Base-by-base conservation (phyloP, 64 coral and sea anemone species). In the Trachythela sp. region DNA sequence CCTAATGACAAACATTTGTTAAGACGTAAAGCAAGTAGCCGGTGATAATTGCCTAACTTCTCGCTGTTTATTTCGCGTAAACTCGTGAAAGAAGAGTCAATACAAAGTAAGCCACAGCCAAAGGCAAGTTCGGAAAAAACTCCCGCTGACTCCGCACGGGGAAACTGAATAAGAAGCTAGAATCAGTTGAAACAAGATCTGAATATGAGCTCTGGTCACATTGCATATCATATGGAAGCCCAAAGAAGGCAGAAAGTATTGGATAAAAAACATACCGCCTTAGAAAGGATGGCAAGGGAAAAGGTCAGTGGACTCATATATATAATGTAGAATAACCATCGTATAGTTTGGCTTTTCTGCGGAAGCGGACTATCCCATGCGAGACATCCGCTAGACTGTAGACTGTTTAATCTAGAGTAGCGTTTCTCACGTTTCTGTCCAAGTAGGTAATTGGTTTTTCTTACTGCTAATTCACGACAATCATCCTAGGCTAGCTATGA, bases 161-260 rank as follows among this genome's bases (percentile, higher is more conserved):
- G n/a, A n/a, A n/a, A n/a, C n/a, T n/a, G n/a, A n/a, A n/a, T n/a
- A n/a, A n/a, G n/a, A 45, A 45, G 42, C 42, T 6, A 45, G 42
- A 11, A 45, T 6, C 4, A 45, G 4, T 45, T 45, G 42, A 45
- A 45, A 45, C 42, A 45, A 45, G 42, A 11, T 45, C 13, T 20
- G 37, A 54, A 75, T 50, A 50, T 48, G 60, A 76, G 52, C 8
- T 86, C 50, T 80, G 29, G 48, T 17, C 72, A 88, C 34, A 91
- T 89, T 18, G 89, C 93, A 22, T 94, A 77, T 91, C 93, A 94
- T 59, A 5, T 40, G 10, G 93, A 94, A 36, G 93, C 93, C 27
- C 89, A 94, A 8, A 84, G 93, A 91, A 84, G 56, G 22, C 93
- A 94, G 38, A 89, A 86, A 11, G 34, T 91, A 8, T 71, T 94